A percentile compares a stretch with the other conserved stretches of the same genome.
Conservation (phyloP, 2,113 vertebrate species). For the Sylvia atricapilla region DNA sequence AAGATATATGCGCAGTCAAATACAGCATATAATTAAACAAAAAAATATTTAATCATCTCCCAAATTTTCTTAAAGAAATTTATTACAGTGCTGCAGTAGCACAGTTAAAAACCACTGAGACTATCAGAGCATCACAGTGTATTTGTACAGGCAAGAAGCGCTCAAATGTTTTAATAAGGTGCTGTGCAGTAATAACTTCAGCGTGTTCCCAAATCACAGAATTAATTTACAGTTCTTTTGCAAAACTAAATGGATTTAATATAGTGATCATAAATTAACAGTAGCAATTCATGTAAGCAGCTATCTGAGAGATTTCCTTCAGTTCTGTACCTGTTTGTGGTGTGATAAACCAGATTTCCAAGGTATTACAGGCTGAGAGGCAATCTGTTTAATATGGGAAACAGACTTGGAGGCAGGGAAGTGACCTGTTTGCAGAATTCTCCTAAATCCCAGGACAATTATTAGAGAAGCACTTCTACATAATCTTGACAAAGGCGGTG, state of each 20-base stretch:
- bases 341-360: neutral
- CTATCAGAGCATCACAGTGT: neutral
- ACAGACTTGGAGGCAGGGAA: neutral
- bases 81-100: neutral
- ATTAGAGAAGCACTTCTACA: neutral
- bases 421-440: slow-evolving; percentile 31
- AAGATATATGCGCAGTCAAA: neutral
- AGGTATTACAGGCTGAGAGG: neutral
- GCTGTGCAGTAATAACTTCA: slow-evolving; percentile 42
- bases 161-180: slow-evolving; percentile 46
- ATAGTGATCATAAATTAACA: slow-evolving; percentile 53
- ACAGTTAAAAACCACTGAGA: neutral
- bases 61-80: slow-evolving; percentile 10
- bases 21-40: slow-evolving; percentile 23
- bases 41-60: neutral
- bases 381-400: slow-evolving; percentile 12
- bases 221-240: slow-evolving; percentile 53
- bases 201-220: slow-evolving; percentile 44
- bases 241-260: slow-evolving; percentile 49
- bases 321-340: neutral
- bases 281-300: slow-evolving; percentile 27
- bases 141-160: neutral
- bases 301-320: slow-evolving; percentile 39
- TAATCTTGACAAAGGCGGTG: slow-evolving; percentile 5
- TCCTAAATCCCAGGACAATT: slow-evolving; percentile 39